Base-by-base conservation (phyloP, 1,140 invertebrate genomes). In the Littorina saxatilis region DNA sequence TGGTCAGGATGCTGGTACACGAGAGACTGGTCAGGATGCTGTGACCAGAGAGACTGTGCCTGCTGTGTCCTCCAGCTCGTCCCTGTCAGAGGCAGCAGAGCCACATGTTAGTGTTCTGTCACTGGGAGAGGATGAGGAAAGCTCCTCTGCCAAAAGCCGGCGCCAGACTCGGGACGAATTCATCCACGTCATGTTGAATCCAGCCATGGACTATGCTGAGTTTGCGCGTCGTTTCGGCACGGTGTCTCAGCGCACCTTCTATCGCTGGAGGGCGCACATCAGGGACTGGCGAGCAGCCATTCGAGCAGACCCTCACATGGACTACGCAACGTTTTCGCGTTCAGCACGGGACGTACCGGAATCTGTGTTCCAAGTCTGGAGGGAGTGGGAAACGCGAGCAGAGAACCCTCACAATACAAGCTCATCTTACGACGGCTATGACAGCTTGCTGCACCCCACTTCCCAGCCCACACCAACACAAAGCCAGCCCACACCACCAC, bases 161-260 rank as follows among this genome's bases (percentile, higher is more conserved):
- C 75, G 37, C 11, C 73, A 81, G 32, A 79, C 81, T 27, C 50
- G 80, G 15, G 66, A 81, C 32, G 83, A 81, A n/a, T 76, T 82
- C 35, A 63, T 82, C 5, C 47, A 82, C 27, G 63, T 84, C 9
- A 82, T 82, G 81, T 35, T 80, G 20, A 80, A 84, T 29, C 83
- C 83, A 27, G 76, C 81, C 77, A 77, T 84, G 32, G 68, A 76
- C 27, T 84, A 77, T 39, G 39, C 63, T 23, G 61, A 82, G 29
- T 84, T 82, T 39, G 76, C 39, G n/a, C 35, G 23, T 11, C 39
- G 43, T 17, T 84, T 84, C 74, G 72, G 63, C 23, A 78, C 74
- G 35, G 79, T 84, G 15, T 84, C 83, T 9, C 32, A 63, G 66
- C 35, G 39, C 17, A 84, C 81, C 11, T 84, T 84, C 58, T 81